Conservation (phyloP, 2,113 vertebrate genomes). For the Megalops atlanticus region DNA sequence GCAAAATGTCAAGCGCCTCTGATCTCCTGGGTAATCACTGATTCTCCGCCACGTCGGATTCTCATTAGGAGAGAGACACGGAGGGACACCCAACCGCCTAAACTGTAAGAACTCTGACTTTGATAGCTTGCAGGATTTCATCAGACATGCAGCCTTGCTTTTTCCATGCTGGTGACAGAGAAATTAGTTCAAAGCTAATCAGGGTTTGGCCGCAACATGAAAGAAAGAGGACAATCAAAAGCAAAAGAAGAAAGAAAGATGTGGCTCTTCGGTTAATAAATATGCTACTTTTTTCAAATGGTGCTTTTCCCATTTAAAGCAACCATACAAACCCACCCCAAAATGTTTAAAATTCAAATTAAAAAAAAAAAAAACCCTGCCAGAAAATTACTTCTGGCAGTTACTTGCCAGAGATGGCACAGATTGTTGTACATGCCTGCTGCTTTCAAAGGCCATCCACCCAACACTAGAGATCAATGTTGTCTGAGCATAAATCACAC, state of each 20-base stretch:
- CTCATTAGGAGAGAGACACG: not conserved
- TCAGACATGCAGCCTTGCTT: not conserved
- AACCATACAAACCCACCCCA: not conserved
- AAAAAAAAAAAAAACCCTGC: not conserved
- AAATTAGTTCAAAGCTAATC: not conserved
- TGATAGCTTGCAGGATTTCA: not conserved
- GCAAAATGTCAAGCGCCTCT: not conserved
- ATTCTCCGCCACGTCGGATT: not conserved
- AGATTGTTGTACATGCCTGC: no score
- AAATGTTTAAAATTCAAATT: not conserved
- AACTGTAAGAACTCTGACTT: not conserved
- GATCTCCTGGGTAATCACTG: not conserved
- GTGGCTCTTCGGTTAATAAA: not conserved
- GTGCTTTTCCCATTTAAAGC: not conserved
- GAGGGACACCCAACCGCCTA: not conserved
- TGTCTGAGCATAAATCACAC: no score
- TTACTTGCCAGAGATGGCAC: not conserved
- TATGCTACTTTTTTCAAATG: not conserved
- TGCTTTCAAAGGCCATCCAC: no score
- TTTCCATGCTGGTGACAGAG: not conserved
- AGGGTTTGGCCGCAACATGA: not conserved
- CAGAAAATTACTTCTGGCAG: no score
- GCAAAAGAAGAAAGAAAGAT: not conserved
- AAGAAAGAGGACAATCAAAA: not conserved
- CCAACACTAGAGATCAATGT: no score